Conservation (phyloP, 92 coral and sea anemone genomes). For the Zoanthus solanderi region DNA sequence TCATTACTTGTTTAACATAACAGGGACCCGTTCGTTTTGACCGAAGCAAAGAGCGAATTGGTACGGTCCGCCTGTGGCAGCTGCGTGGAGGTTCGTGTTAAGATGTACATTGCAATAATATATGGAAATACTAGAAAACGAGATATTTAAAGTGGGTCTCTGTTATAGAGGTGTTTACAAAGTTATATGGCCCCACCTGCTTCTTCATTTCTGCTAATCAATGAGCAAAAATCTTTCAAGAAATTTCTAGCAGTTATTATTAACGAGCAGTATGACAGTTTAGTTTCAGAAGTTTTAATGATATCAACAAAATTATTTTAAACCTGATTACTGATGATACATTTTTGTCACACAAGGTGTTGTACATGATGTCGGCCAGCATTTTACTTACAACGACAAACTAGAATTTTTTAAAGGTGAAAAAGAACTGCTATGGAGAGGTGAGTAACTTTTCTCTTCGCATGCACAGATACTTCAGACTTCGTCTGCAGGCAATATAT, state of each 20-base stretch:
- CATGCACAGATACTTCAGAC: not conserved
- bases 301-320: too few species aligned
- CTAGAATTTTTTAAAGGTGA: constrained; percentile 39
- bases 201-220: too few species aligned
- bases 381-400: constrained; percentile 35
- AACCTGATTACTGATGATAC: not conserved
- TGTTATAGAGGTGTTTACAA: too few species aligned
- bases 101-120: not conserved
- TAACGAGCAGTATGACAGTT: not conserved
- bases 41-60: constrained; percentile 64
- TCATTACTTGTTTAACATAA: not conserved
- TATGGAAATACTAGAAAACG: too few species aligned
- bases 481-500: not conserved
- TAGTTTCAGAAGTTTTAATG: not conserved
- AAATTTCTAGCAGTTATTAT: not conserved
- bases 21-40: constrained; percentile 88
- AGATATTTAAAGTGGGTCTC: too few species aligned
- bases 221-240: not conserved
- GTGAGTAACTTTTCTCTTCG: not conserved
- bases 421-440: constrained; percentile 39
- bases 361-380: constrained; percentile 44
- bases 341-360: not conserved
- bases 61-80: constrained; percentile 72
- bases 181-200: too few species aligned
- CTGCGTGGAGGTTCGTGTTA: constrained; percentile 65